A percentile compares a stretch with the other conserved stretches of the same genome.
These are phyloP conservation scores for Apostichopus leukothele DNA, from an alignment of 53 echinoderm and acorn worm species.

Conservation along the genomic window DNA sequence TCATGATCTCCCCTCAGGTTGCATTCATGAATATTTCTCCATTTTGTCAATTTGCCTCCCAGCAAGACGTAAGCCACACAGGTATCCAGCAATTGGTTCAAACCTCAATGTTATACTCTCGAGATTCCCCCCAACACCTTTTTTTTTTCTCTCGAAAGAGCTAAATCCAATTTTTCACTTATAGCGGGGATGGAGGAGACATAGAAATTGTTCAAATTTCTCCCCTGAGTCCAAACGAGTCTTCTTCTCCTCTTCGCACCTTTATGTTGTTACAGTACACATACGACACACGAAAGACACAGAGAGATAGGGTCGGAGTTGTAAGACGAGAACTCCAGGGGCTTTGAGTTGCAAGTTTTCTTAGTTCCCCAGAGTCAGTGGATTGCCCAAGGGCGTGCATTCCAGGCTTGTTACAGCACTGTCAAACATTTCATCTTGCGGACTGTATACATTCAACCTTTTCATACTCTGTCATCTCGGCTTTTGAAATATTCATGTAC, in stretches of 20 bases:
- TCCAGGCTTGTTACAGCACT: constrained; percentile 45
- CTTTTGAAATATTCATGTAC: constrained; percentile 48
- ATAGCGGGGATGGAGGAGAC: not conserved
- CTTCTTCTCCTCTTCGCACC: constrained; percentile 8
- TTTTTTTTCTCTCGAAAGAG: constrained; percentile 1
- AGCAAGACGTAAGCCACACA: constrained; percentile 42
- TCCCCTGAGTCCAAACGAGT: constrained; percentile 36
- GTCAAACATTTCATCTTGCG: constrained; percentile 41
- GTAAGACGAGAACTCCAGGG: constrained; percentile 30
- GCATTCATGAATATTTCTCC: constrained; percentile 22
- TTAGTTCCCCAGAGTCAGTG: constrained; percentile 38
- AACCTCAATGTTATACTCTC: not conserved
- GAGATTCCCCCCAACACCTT: not conserved
- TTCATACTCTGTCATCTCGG: constrained; percentile 23
- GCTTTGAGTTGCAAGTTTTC: constrained; percentile 42
- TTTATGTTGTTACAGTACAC: constrained; percentile 25
- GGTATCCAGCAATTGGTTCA: constrained; percentile 13
- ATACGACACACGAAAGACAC: no score
- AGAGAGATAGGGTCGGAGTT: not conserved
- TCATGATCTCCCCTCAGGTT: constrained; percentile 42
- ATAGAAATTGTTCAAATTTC: constrained; percentile 46
- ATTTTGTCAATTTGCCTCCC: constrained; percentile 43
- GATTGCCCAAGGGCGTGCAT: constrained; percentile 45
- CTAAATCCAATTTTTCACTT: constrained; percentile 34
- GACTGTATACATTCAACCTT: constrained; percentile 39